Percentiles rank a stretch among this genome's conserved stretches.
Conservation (phyloP, 2,888 invertebrate genomes). For the Stramonita haemastoma region DNA sequence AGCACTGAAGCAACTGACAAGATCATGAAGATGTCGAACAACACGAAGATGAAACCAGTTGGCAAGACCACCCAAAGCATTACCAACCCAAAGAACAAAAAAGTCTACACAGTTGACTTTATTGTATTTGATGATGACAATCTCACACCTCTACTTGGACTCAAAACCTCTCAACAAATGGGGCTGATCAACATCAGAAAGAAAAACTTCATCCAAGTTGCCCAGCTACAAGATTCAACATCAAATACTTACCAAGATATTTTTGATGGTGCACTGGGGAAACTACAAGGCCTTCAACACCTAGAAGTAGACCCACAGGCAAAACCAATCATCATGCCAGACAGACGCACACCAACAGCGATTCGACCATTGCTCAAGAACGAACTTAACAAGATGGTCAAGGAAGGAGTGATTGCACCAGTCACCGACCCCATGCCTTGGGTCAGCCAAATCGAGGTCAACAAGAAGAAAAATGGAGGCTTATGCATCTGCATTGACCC, state of each 20-base stretch:
- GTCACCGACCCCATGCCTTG: slow-evolving; percentile 43
- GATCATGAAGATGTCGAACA: background rate
- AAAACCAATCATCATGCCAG: slow-evolving; percentile 39
- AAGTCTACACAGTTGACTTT: background rate
- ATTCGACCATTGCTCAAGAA: slow-evolving; percentile 29
- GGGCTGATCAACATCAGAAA: background rate
- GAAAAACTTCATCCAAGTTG: background rate
- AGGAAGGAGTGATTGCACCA: slow-evolving; percentile 31
- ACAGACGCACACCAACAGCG: slow-evolving; percentile 37
- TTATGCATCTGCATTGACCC: slow-evolving; percentile 53
- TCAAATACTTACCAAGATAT: background rate
- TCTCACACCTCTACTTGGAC: background rate
- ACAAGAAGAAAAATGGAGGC: slow-evolving; percentile 35
- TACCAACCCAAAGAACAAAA: background rate
- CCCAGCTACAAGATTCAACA: background rate
- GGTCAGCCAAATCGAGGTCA: slow-evolving; percentile 48
- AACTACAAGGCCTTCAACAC: slow-evolving; percentile 30
- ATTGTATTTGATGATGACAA: background rate
- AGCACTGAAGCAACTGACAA: background rate
- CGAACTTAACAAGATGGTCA: slow-evolving; percentile 40
- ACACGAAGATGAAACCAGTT: background rate
- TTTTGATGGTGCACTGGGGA: background rate
- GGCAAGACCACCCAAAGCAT: background rate
- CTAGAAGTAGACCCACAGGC: slow-evolving; percentile 32
- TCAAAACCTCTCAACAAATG: background rate